phyloP scores from a whole-genome alignment of 2,888 invertebrate genomes.

The Cephus sareptanus region DNA sequence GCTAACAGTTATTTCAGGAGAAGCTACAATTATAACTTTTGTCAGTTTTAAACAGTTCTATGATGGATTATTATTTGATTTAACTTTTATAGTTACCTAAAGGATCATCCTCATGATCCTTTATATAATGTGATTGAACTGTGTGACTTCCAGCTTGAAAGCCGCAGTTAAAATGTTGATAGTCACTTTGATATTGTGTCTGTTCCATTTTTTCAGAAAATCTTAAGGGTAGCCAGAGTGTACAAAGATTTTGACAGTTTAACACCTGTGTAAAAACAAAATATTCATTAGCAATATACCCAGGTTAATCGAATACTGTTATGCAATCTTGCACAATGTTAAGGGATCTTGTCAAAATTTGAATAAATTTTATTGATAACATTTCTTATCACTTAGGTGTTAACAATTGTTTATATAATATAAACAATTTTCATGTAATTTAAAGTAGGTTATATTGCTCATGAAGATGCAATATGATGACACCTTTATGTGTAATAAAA shows the following conservation, averaged over 20 bases:
- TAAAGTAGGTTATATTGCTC: not conserved
- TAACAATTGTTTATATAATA: not conserved
- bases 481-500: not conserved
- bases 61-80: not conserved
- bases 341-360: not conserved
- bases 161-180: conserved; percentile 18
- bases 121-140: conserved; percentile 22
- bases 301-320: not conserved
- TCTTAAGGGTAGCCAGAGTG: not conserved
- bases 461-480: not conserved
- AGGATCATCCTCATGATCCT: conserved; percentile 23
- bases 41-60: not conserved
- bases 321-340: not conserved
- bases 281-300: not conserved
- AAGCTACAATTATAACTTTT: conserved; percentile 20
- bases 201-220: conserved; percentile 23
- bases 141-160: conserved; percentile 11
- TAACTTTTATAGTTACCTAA: conserved; percentile 23
- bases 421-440: not conserved
- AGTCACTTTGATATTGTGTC: conserved; percentile 20
- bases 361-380: not conserved
- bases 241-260: not conserved
- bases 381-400: not conserved
- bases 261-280: not conserved
- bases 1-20: conserved; percentile 33